A percentile compares a stretch with the other conserved stretches of the same genome.
phyloP scores from a whole-genome alignment of 2,797 vertebrate species.

The Salmo trutta region DNA sequence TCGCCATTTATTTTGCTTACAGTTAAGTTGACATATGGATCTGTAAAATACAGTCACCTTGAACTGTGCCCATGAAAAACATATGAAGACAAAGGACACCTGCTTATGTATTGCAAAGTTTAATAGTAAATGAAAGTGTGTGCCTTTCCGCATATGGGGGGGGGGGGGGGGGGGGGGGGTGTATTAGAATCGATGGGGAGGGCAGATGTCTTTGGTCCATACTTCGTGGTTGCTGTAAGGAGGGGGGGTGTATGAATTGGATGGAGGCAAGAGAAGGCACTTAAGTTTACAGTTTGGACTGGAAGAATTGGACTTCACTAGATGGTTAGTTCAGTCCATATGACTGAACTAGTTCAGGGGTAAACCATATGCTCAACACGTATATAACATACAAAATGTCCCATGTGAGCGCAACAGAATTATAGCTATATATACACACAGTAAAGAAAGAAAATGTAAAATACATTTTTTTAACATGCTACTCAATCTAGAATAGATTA shows the following conservation, averaged over 20 bases:
- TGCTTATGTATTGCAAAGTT: slow-evolving; percentile 72
- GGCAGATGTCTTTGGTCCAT: slow-evolving; percentile 80
- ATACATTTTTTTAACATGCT: not conserved
- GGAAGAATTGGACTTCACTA: too few relatives aligned
- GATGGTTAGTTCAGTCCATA: too few relatives aligned
- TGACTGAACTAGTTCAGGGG: slow-evolving; percentile 20
- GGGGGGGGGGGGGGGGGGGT: slow-evolving; percentile 30
- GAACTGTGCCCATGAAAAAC: too few relatives aligned
- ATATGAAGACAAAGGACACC: slow-evolving; percentile 19
- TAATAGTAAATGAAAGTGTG: slow-evolving; percentile 81
- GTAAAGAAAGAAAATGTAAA: slow-evolving; percentile 25
- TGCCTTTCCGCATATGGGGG: slow-evolving; percentile 72
- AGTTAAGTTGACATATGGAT: too few relatives aligned
- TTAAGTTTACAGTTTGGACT: slow-evolving; percentile 79
- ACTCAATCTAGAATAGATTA: slow-evolving; percentile 32
- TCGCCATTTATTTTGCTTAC: too few relatives aligned
- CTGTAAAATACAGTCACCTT: too few relatives aligned
- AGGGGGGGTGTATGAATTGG: slow-evolving; percentile 33
- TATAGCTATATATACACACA: slow-evolving; percentile 67
- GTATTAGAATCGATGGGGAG: slow-evolving; percentile 30
- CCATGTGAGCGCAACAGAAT: slow-evolving; percentile 66
- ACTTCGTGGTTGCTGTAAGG: slow-evolving; percentile 54
- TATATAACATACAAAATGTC: slow-evolving; percentile 75
- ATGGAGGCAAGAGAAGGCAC: slow-evolving; percentile 77
- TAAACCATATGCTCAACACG: slow-evolving; percentile 62